Conservation (phyloP, 2,888 invertebrate species). For the Criorhina ranunculi region DNA sequence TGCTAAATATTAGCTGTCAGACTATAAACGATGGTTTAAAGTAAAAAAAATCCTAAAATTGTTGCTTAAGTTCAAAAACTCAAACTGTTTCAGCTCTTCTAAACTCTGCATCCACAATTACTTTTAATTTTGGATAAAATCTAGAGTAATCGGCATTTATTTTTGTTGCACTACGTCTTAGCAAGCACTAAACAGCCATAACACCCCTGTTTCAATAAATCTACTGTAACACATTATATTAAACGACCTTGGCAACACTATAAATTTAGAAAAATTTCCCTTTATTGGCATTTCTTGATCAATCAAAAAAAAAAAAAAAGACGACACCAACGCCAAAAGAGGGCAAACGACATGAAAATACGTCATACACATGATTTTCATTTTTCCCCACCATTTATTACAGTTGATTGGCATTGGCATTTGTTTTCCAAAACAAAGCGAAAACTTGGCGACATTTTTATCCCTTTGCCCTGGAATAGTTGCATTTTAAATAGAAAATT, state of each 20-base stretch:
- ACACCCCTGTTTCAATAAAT: too few relatives aligned
- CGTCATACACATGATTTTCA: slow-evolving; percentile 49
- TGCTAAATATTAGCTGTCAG: too few relatives aligned
- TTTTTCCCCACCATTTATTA: slow-evolving; percentile 28
- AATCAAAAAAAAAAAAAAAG: slow-evolving; percentile 28
- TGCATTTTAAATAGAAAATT: slow-evolving; percentile 15
- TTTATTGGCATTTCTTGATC: background rate
- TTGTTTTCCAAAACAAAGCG: slow-evolving; percentile 46
- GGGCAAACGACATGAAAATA: slow-evolving; percentile 44
- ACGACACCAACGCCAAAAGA: slow-evolving; percentile 56
- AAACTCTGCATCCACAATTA: too few relatives aligned
- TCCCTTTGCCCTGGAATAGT: background rate
- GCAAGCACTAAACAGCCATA: too few relatives aligned
- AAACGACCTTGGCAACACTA: slow-evolving; percentile 39
- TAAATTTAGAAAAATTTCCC: slow-evolving; percentile 22
- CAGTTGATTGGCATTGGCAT: slow-evolving; percentile 56
- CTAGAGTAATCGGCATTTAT: too few relatives aligned
- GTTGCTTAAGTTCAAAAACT: too few relatives aligned
- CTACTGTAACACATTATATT: background rate
- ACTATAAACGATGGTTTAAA: too few relatives aligned
- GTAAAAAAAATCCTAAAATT: too few relatives aligned
- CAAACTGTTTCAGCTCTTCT: too few relatives aligned
- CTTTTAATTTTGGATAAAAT: too few relatives aligned
- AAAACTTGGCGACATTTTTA: background rate
- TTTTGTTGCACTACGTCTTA: too few relatives aligned